Evolutionary conservation across 2,113 vertebrate genomes (phyloP).

Genomic region (Neoarius graeffei): DNA sequence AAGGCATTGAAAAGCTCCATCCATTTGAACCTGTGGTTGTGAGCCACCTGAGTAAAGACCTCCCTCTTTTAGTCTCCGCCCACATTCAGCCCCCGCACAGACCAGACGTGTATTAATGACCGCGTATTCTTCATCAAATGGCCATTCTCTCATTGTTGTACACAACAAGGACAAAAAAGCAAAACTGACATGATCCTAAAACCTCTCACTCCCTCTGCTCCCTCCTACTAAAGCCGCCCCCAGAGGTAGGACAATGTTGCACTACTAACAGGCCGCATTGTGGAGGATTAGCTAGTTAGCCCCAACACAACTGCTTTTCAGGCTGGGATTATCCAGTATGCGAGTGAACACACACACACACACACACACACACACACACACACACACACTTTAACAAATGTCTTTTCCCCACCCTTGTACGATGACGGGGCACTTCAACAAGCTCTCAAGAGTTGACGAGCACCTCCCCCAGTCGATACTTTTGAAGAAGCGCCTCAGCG

Average conservation of each 20-base stretch:
- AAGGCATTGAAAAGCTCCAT: conserved; percentile 2
- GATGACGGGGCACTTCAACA: conserved; percentile 64
- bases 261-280: conserved; percentile 63
- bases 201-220: background rate
- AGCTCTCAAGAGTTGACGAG: conserved; percentile 66
- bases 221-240: conserved; percentile 7
- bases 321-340: conserved; percentile 66
- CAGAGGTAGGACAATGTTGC: conserved; percentile 48
- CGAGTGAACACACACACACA: conserved; percentile 57
- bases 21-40: conserved; percentile 22
- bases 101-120: conserved; percentile 4
- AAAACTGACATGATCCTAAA: conserved; percentile 13
- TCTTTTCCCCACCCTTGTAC: conserved; percentile 67
- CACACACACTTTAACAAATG: conserved; percentile 68
- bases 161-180: conserved; percentile 4
- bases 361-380: conserved; percentile 65
- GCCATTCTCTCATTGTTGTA: conserved; percentile 1
- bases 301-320: conserved; percentile 76
- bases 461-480: conserved; percentile 67
- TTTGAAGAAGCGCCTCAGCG: conserved; percentile 76
- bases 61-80: background rate
- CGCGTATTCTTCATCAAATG: background rate
- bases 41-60: conserved; percentile 38
- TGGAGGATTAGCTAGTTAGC: conserved; percentile 73
- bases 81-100: background rate